A percentile compares a stretch with the other conserved stretches of the same genome.
These are phyloP conservation scores for Euplagia quadripunctaria DNA, from an alignment of 2,888 invertebrate species.

Conservation along the genomic window DNA sequence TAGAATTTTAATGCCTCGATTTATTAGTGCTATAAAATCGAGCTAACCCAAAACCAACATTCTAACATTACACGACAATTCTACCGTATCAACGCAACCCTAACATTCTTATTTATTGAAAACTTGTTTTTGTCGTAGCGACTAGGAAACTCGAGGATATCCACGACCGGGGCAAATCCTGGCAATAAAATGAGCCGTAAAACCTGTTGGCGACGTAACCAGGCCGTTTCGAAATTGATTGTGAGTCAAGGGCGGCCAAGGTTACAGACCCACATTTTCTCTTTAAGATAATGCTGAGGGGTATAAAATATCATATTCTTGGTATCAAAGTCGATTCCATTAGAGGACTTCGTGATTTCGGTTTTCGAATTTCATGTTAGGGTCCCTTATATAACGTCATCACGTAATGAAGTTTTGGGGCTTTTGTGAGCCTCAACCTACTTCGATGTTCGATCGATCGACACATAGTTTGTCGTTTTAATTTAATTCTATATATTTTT, in stretches of 20 bases:
- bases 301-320: conserved; percentile 30
- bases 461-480: background rate
- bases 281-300: conserved; percentile 39
- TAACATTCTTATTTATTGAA: conserved; percentile 66
- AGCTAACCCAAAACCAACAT: conserved; percentile 4
- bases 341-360: conserved; percentile 27
- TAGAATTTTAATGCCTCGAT: background rate
- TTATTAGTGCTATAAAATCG: background rate
- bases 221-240: conserved; percentile 57
- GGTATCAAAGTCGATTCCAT: conserved; percentile 32
- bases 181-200: conserved; percentile 73
- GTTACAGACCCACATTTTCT: conserved; percentile 55
- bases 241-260: conserved; percentile 72
- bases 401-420: background rate
- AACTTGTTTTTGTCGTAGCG: conserved; percentile 67
- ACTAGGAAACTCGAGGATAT: conserved; percentile 56
- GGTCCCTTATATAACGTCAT: conserved; percentile 2
- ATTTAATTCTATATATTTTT: background rate
- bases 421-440: background rate
- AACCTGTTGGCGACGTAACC: conserved; percentile 74
- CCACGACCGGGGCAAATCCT: conserved; percentile 59
- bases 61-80: conserved; percentile 43
- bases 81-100: conserved; percentile 20
- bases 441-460: background rate
- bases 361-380: conserved; percentile 12